Percentiles rank a stretch among this genome's conserved stretches.
phyloP scores from a whole-genome alignment of 92 coral and sea anemone genomes.

The Heliopora coerulea region DNA sequence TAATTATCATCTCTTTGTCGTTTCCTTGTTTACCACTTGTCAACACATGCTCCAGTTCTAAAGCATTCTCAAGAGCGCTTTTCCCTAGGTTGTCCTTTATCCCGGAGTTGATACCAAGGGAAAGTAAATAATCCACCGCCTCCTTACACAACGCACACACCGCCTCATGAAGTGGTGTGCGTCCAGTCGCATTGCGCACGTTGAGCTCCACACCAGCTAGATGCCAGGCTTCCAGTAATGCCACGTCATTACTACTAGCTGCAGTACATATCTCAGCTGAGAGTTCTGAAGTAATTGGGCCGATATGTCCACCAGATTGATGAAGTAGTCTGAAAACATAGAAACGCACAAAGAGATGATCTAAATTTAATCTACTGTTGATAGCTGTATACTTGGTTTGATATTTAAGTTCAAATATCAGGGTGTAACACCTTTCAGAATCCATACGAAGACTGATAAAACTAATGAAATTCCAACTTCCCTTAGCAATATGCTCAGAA shows the following conservation, averaged over 20 bases:
- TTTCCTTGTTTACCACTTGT: constrained; percentile 16
- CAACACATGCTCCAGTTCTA: constrained; percentile 59
- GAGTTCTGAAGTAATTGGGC: constrained; percentile 57
- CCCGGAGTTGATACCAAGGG: constrained; percentile 61
- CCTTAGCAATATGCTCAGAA: no score
- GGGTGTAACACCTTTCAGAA: no score
- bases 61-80: constrained; percentile 80
- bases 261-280: constrained; percentile 88
- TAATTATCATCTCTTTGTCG: constrained; percentile 3
- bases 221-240: constrained; percentile 67
- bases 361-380: no score
- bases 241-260: constrained; percentile 83
- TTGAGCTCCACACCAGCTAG: constrained; percentile 81
- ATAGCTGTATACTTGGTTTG: no score
- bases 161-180: constrained; percentile 98
- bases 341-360: no score
- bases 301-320: constrained; percentile 70
- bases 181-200: constrained; percentile 73
- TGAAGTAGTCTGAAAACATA: constrained; percentile 49
- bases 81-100: constrained; percentile 72
- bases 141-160: constrained; percentile 82
- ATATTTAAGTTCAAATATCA: no score
- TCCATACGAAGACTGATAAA: no score
- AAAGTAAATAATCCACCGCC: constrained; percentile 70
- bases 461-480: no score